Evolutionary conservation across 2,113 vertebrate species (phyloP).

Genomic region (Chloropsis hardwickii): DNA sequence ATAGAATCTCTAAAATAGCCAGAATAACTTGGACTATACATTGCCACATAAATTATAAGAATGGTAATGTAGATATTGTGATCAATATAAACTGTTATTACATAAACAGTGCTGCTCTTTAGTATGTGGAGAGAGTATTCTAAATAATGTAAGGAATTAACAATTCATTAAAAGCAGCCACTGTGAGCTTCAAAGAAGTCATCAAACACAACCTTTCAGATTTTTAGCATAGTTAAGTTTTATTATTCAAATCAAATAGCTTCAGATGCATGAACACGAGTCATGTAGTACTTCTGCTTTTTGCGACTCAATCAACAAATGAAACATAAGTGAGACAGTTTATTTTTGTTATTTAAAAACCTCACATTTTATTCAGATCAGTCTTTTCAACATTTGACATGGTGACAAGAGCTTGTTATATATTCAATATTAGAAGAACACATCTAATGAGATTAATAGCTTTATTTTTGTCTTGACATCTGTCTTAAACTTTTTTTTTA

Average conservation of each 20-base stretch:
- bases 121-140: not conserved
- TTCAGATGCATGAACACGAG: not conserved
- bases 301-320: not conserved
- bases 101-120: not conserved
- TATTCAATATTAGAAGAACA: not conserved
- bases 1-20: not conserved
- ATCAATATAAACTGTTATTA: not conserved
- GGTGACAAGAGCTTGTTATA: not conserved
- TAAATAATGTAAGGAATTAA: slow-evolving; percentile 30
- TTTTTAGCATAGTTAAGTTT: not conserved
- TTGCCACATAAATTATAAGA: not conserved
- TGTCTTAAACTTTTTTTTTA: not conserved
- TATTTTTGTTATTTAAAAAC: not conserved
- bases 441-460: not conserved
- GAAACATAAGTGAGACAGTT: not conserved
- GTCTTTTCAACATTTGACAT: not conserved
- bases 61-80: not conserved
- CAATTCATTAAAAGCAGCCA: not conserved
- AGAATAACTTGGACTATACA: not conserved
- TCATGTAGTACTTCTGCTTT: not conserved
- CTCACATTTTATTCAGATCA: not conserved
- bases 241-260: not conserved
- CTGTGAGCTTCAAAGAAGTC: not conserved
- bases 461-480: not conserved
- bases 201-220: not conserved